Percentiles rank a stretch among this genome's conserved stretches.
Evolutionary conservation across 2,888 invertebrate species (phyloP).

Genomic region (Drosophila helvetica): DNA sequence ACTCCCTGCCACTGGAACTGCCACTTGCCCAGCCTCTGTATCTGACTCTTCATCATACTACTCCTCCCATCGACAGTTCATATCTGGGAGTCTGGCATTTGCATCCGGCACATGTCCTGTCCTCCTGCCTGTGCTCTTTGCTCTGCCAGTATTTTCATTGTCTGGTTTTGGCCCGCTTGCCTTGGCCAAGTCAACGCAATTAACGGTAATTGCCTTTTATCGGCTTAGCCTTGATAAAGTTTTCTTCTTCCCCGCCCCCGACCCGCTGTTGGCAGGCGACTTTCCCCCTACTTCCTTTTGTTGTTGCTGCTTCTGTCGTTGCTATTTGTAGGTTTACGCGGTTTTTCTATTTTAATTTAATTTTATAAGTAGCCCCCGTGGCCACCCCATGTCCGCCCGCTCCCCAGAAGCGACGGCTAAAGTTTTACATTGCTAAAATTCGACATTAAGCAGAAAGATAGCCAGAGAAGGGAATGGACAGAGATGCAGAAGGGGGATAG

Average conservation of each 20-base stretch:
- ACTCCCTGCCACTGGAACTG: constrained; percentile 1
- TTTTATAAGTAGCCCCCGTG: constrained; percentile 65
- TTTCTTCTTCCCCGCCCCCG: constrained; percentile 46
- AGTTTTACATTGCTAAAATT: constrained; percentile 67
- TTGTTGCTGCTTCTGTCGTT: constrained; percentile 43
- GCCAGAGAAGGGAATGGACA: constrained; percentile 13
- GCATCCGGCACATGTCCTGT: constrained; percentile 65
- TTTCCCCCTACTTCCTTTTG: constrained; percentile 8
- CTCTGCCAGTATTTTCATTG: constrained; percentile 45
- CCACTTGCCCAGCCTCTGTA: neutral
- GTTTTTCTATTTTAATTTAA: constrained; percentile 78
- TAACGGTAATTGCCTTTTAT: constrained; percentile 80
- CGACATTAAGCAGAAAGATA: constrained; percentile 64
- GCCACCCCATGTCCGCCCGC: neutral
- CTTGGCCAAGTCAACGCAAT: constrained; percentile 71
- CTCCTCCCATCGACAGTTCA: constrained; percentile 57
- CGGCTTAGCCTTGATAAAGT: constrained; percentile 78
- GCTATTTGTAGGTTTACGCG: constrained; percentile 74
- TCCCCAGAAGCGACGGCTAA: constrained; percentile 19
- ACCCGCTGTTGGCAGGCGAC: neutral
- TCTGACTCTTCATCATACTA: neutral
- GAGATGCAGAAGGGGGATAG: neutral
- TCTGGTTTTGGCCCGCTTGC: constrained; percentile 49
- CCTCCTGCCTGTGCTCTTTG: constrained; percentile 25
- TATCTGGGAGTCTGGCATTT: constrained; percentile 66